A percentile compares a stretch with the other conserved stretches of the same genome.
These are phyloP conservation scores for Amia ocellicauda DNA, from an alignment of 2,113 vertebrate species.

Conservation along the genomic window DNA sequence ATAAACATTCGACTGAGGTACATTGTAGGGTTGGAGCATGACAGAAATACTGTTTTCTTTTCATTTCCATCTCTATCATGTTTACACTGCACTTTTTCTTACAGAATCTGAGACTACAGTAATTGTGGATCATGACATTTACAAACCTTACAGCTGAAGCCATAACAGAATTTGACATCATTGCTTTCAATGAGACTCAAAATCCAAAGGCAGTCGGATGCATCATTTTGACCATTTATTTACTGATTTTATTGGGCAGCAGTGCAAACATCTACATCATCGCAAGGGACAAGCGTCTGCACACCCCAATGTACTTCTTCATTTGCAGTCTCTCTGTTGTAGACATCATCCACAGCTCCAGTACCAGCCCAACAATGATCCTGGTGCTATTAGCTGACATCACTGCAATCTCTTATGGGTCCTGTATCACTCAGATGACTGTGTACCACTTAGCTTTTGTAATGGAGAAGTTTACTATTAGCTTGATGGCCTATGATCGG, in stretches of 20 bases:
- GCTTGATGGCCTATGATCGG: slow-evolving; percentile 34
- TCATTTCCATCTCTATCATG: too few relatives aligned
- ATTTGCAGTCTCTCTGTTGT: slow-evolving; percentile 37
- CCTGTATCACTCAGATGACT: slow-evolving; percentile 32
- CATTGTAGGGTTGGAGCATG: too few relatives aligned
- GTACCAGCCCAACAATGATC: slow-evolving; percentile 28
- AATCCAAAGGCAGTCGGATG: slow-evolving; percentile 30
- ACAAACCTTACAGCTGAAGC: slow-evolving; percentile 8
- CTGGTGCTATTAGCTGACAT: slow-evolving; percentile 26
- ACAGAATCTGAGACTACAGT: too few relatives aligned
- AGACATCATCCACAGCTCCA: slow-evolving; percentile 32
- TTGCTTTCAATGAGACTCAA: slow-evolving; percentile 24
- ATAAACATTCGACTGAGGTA: too few relatives aligned
- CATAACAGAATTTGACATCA: slow-evolving; percentile 28
- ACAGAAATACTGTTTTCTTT: background rate
- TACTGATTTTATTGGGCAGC: slow-evolving; percentile 26
- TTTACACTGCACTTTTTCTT: too few relatives aligned
- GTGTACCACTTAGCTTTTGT: slow-evolving; percentile 31
- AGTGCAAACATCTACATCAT: slow-evolving; percentile 32
- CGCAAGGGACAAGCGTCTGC: slow-evolving; percentile 26
- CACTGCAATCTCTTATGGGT: slow-evolving; percentile 33
- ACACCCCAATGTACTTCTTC: slow-evolving; percentile 40
- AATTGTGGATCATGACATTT: too few relatives aligned
- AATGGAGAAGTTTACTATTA: slow-evolving; percentile 12
- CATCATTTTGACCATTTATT: slow-evolving; percentile 27